A percentile compares a stretch with the other conserved stretches of the same genome.
Evolutionary conservation across 37 sponge, comb jelly and placozoan genomes (phyloP).

Genomic region (Theonella swinhoei): DNA sequence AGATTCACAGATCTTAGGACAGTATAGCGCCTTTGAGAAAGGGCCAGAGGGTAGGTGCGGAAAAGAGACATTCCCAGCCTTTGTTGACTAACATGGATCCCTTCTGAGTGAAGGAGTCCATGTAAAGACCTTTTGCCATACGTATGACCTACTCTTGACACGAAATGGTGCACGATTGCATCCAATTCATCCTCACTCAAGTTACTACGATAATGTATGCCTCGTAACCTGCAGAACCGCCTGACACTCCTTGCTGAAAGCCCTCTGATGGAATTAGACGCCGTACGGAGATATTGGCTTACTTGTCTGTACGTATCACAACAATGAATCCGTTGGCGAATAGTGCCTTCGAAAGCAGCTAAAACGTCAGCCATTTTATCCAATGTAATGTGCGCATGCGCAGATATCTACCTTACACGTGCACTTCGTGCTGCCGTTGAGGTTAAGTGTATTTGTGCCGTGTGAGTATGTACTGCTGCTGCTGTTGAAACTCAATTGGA

Average conservation of each 20-base stretch:
- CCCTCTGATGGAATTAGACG: not conserved
- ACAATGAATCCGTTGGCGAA: not conserved
- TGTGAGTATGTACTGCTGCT: too few species aligned
- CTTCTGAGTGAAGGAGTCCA: conserved; percentile 5
- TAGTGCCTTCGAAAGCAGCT: not conserved
- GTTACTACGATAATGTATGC: not conserved
- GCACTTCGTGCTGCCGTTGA: too few species aligned
- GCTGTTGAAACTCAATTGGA: too few species aligned
- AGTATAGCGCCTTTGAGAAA: not conserved
- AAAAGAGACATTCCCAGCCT: not conserved
- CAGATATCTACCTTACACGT: too few species aligned
- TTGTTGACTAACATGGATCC: not conserved
- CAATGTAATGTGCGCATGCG: not conserved
- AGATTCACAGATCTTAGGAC: conserved; percentile 20
- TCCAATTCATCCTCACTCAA: not conserved
- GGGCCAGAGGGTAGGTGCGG: not conserved
- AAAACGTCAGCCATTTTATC: not conserved
- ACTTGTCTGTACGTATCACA: not conserved
- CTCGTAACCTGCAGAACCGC: conserved; percentile 1
- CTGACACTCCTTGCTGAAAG: not conserved
- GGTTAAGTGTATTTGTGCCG: too few species aligned
- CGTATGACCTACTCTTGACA: conserved; percentile 1
- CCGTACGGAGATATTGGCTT: not conserved
- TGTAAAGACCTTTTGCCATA: conserved; percentile 42
- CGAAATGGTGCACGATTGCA: not conserved